Evolutionary conservation across 2,797 vertebrate species (phyloP).

Genomic region (Acomys russatus): DNA sequence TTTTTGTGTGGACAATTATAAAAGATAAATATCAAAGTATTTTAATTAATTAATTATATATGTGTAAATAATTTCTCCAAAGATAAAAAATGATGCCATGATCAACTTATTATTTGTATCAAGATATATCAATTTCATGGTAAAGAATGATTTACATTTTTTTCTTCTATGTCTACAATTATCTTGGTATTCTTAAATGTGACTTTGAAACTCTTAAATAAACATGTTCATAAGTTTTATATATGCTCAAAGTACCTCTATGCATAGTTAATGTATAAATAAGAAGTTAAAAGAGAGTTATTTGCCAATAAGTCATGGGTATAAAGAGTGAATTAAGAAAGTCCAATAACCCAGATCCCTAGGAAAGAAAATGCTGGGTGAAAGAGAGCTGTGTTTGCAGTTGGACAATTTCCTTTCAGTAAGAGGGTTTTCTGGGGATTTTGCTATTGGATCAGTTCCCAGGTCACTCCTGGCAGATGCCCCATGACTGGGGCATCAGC

Average conservation of each 20-base stretch:
- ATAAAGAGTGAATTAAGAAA: not conserved
- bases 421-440: constrained; percentile 77
- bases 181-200: not conserved
- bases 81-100: not conserved
- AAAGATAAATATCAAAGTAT: not conserved
- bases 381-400: constrained; percentile 33
- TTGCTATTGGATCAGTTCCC: constrained; percentile 68
- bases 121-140: not conserved
- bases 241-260: not conserved
- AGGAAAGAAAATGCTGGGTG: not conserved
- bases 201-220: not conserved
- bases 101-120: not conserved
- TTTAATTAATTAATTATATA: not conserved
- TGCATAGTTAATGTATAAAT: not conserved
- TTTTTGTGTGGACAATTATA: not conserved
- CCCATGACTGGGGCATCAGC: constrained; percentile 74
- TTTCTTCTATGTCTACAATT: not conserved
- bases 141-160: not conserved
- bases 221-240: not conserved
- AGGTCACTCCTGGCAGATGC: constrained; percentile 77
- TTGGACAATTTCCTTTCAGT: constrained; percentile 53
- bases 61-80: not conserved
- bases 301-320: not conserved
- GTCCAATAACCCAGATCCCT: not conserved
- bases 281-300: not conserved